Evolutionary conservation across 1,140 invertebrate genomes (phyloP).

Genomic region (Zophobas atratus): DNA sequence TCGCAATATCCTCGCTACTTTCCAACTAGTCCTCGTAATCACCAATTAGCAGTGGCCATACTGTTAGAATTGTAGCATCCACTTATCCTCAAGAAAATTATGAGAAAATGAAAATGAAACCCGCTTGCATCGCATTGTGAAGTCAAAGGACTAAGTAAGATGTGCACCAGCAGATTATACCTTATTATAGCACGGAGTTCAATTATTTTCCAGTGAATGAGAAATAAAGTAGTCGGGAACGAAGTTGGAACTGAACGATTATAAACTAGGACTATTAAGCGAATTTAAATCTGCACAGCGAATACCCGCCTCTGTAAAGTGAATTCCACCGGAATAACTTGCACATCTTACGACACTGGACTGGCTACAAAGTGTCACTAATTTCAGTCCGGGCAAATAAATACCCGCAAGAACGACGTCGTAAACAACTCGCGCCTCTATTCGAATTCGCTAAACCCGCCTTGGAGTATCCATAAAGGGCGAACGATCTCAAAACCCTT

Average conservation of each 20-base stretch:
- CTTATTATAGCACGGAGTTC: constrained; percentile 18
- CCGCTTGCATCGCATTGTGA: neutral
- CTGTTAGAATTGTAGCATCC: too few species aligned
- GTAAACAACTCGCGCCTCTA: constrained; percentile 42
- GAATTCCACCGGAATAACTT: constrained; percentile 49
- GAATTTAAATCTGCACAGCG: constrained; percentile 43
- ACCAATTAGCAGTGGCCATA: too few species aligned
- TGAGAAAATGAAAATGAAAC: too few species aligned
- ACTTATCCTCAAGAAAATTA: too few species aligned
- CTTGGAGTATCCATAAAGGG: constrained; percentile 13
- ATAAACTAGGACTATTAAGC: constrained; percentile 47
- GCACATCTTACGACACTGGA: constrained; percentile 49
- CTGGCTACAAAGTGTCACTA: constrained; percentile 46
- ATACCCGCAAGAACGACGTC: constrained; percentile 31
- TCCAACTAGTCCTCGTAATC: too few species aligned
- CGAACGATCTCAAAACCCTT: constrained; percentile 8
- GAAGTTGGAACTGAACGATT: constrained; percentile 34
- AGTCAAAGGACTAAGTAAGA: constrained; percentile 4
- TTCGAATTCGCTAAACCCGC: constrained; percentile 30
- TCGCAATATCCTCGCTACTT: too few species aligned
- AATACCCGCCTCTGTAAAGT: constrained; percentile 43
- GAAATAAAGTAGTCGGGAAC: constrained; percentile 33
- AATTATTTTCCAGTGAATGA: constrained; percentile 26
- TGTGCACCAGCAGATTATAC: constrained; percentile 5
- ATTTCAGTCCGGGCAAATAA: constrained; percentile 43